Evolutionary conservation across 2,113 vertebrate genomes (phyloP).

Genomic region (human): GRCh38 chrX:32763001-32763500

Average conservation of each 20-base stretch:
- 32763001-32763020: conserved; percentile 58
- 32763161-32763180: conserved; percentile 48
- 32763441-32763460: conserved; percentile 58
- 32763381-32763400: conserved; percentile 54
- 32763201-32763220: conserved; percentile 50
- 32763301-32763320: background rate
- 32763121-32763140: conserved; percentile 52
- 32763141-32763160: conserved; percentile 58
- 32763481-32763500: conserved; percentile 68
- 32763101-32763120: conserved; percentile 70
- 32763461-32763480: conserved; percentile 60
- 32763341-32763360: conserved; percentile 45
- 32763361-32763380: conserved; percentile 70
- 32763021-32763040: conserved; percentile 65
- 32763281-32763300: background rate
- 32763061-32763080: conserved; percentile 54
- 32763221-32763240: conserved; percentile 45
- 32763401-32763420: conserved; percentile 60
- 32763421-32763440: conserved; percentile 49
- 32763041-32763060: conserved; percentile 64
- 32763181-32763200: conserved; percentile 46
- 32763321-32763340: conserved; percentile 22
- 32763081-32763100: conserved; percentile 49
- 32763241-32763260: background rate
- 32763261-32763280: background rate